Base-by-base conservation (phyloP, 2,888 invertebrate species). In the Cosmia pyralina region DNA sequence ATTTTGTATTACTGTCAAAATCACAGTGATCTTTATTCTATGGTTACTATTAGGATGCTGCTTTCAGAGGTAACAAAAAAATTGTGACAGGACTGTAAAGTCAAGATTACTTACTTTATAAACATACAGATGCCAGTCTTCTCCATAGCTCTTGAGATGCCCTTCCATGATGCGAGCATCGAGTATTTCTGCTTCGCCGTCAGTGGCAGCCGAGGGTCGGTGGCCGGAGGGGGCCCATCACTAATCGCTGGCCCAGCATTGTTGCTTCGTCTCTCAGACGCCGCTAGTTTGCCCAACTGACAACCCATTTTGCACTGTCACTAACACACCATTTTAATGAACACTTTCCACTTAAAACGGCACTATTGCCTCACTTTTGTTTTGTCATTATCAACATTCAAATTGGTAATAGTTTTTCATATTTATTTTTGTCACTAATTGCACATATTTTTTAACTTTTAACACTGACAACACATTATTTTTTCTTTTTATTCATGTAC, bases 51-150 rank as follows among this genome's bases (percentile, higher is more conserved):
- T 34, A 13, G 7, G 19, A 28, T 0, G 19, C 48, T 48, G 48
- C 28, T 34, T 34, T 48, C 34, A 57, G 34, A 57, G 17, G 34
- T 58, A 58, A 19, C 28, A 28, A 28, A 28, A 28, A 11, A 34
- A 63, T 3, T 48, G 8, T 50, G 6, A n/a, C 22, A 34, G 1
- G 0, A 46, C 7, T 28, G 22, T 22, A 38, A 0, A 48, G 17
- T 50, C 22, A 41, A 50, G 10, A 46, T 22, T 83, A 97, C 98
- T 97, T 96, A 98, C 98, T 98, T 98, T 93, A 98, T 97, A 94
- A 99, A 98, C 98, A 99, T 99, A 95, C 97, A 97, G 86, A 98
- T 97, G 67, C 98, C 98, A 62, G 98, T 98, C 71, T 98, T 97
- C 93, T 98, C 98, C 97, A 98, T 98, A 19, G 98, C 98, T 83